phyloP scores from a whole-genome alignment of 2,797 vertebrate species.

The Hephaestus fuliginosus region DNA sequence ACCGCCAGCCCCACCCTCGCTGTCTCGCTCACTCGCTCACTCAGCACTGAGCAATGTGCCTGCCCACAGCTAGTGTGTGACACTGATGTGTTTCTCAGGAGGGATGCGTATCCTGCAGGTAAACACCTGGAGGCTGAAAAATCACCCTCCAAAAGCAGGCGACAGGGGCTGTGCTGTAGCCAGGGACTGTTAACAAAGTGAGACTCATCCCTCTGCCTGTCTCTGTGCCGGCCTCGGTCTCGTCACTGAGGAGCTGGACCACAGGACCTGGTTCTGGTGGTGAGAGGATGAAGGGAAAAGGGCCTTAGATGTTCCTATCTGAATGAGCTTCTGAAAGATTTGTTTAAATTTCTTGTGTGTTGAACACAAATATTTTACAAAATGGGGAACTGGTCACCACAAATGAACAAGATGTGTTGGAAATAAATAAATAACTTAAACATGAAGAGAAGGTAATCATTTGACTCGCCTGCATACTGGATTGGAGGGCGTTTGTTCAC shows the following conservation, averaged over 20 bases:
- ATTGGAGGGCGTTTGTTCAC: background rate
- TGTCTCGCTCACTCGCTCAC: conserved; percentile 68
- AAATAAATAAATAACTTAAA: conserved; percentile 17
- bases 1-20: conserved; percentile 75
- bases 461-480: conserved; percentile 1
- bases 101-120: conserved; percentile 84
- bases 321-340: conserved; percentile 18
- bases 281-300: background rate
- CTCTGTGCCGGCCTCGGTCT: conserved; percentile 41
- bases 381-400: background rate
- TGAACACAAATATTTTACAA: background rate
- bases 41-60: conserved; percentile 83
- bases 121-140: conserved; percentile 87
- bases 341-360: background rate
- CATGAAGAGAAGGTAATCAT: conserved; percentile 28
- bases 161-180: conserved; percentile 74
- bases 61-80: conserved; percentile 82
- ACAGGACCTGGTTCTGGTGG: conserved; percentile 37
- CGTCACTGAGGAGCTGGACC: conserved; percentile 52
- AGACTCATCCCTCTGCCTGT: conserved; percentile 73
- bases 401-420: conserved; percentile 27
- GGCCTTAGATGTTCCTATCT: conserved; percentile 8
- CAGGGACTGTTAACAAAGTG: conserved; percentile 82
- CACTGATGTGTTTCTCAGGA: conserved; percentile 86
- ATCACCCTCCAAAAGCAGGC: conserved; percentile 76